These are phyloP conservation scores for Lanius collurio DNA, from an alignment of 2,113 vertebrate genomes.

Conservation along the genomic window DNA sequence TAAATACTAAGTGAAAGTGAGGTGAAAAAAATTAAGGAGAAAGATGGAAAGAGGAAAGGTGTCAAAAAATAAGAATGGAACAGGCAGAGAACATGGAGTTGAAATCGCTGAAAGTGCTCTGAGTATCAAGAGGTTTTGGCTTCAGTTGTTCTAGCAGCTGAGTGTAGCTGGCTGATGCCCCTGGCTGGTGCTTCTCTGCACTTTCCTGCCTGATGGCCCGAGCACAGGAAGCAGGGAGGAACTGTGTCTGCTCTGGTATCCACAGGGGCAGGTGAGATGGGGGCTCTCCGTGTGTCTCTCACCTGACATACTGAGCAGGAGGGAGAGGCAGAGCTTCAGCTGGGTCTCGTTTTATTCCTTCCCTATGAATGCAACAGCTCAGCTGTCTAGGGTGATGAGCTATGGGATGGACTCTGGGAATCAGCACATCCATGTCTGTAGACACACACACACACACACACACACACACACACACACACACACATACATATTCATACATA, in stretches of 20 bases:
- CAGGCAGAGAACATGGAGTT: background rate
- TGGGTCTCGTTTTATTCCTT: background rate
- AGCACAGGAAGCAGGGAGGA: background rate
- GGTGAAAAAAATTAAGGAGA: background rate
- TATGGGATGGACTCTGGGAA: background rate
- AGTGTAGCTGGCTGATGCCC: background rate
- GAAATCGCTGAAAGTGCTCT: background rate
- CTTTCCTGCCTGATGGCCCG: background rate
- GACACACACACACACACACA: rapidly evolving
- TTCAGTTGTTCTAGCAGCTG: background rate
- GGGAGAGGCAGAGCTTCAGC: background rate
- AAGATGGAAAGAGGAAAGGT: background rate
- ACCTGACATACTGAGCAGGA: background rate
- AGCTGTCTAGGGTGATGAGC: background rate
- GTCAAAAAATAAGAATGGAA: background rate
- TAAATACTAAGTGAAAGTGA: background rate
- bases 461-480: rapidly evolving
- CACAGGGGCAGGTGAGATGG: rapidly evolving
- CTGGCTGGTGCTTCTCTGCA: background rate
- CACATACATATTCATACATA: rapidly evolving
- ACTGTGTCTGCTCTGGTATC: background rate
- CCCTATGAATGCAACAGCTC: background rate
- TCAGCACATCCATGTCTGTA: background rate
- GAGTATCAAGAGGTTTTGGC: background rate
- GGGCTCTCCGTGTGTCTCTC: background rate